phyloP scores from a whole-genome alignment of 1,140 invertebrate genomes.

The Chelonus insularis region DNA sequence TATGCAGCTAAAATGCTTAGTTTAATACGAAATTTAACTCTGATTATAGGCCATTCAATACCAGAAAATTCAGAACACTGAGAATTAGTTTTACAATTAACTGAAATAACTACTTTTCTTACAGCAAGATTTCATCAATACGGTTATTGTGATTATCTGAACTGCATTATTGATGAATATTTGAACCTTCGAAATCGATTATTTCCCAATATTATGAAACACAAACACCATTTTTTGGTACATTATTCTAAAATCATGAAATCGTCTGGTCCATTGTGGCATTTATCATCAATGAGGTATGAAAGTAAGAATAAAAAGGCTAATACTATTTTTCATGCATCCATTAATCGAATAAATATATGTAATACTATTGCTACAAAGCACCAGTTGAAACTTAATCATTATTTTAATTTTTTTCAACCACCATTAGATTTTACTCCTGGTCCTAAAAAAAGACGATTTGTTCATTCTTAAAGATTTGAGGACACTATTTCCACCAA shows the following conservation, averaged over 20 bases:
- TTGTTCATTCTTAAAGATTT: too few relatives aligned
- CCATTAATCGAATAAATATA: slow-evolving; percentile 28
- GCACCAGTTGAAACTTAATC: slow-evolving; percentile 27
- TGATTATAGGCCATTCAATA: slow-evolving; percentile 37
- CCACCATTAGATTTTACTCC: neutral
- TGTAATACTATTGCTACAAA: slow-evolving; percentile 30
- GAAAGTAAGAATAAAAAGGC: slow-evolving; percentile 21
- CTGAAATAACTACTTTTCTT: neutral
- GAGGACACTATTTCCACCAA: too few relatives aligned
- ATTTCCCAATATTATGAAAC: slow-evolving; percentile 5
- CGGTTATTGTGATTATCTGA: neutral
- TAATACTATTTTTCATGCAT: slow-evolving; percentile 17
- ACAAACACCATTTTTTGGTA: neutral
- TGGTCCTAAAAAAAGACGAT: neutral
- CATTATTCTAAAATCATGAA: neutral
- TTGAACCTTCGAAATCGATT: neutral
- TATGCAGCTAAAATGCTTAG: slow-evolving; percentile 37
- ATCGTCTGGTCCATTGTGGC: slow-evolving; percentile 7
- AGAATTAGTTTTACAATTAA: slow-evolving; percentile 30
- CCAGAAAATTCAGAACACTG: slow-evolving; percentile 33
- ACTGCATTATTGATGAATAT: neutral
- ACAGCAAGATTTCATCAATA: neutral
- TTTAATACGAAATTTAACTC: slow-evolving; percentile 34
- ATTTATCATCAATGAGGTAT: slow-evolving; percentile 19
- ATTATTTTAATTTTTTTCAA: neutral